phyloP scores from a whole-genome alignment of 2,888 invertebrate species.

The Meiosimyza decipiens region DNA sequence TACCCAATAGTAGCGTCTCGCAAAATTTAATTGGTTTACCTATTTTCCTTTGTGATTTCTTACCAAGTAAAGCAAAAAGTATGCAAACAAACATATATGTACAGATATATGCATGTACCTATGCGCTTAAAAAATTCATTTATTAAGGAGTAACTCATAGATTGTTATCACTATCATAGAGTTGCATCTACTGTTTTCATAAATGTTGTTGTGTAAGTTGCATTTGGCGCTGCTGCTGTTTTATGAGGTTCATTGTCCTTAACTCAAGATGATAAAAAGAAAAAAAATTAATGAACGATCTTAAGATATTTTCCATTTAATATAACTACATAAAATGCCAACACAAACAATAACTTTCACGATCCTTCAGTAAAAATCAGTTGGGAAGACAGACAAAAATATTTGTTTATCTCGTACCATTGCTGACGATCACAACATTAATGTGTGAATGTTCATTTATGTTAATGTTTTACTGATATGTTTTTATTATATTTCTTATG shows the following conservation, averaged over 20 bases:
- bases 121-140: too few species aligned
- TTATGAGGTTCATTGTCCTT: constrained; percentile 22
- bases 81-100: too few species aligned
- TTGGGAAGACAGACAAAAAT: neutral
- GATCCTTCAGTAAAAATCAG: constrained; percentile 13
- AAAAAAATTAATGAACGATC: constrained; percentile 30
- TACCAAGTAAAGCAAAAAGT: too few species aligned
- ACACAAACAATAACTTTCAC: constrained; percentile 23
- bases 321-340: neutral
- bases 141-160: constrained; percentile 10
- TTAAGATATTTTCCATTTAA: constrained; percentile 13
- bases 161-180: constrained; percentile 37
- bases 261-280: neutral
- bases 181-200: constrained; percentile 25
- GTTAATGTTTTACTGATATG: constrained; percentile 8
- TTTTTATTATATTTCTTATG: constrained; percentile 36
- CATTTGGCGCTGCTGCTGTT: neutral
- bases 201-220: constrained; percentile 2
- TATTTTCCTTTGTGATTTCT: too few species aligned
- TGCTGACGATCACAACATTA: constrained; percentile 11
- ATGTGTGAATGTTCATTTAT: constrained; percentile 2
- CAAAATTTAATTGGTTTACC: too few species aligned
- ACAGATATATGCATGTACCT: too few species aligned
- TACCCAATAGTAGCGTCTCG: too few species aligned
- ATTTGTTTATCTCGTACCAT: constrained; percentile 20